Conservation (phyloP, 1,140 invertebrate species). For the Himalopsyche phryganea region DNA sequence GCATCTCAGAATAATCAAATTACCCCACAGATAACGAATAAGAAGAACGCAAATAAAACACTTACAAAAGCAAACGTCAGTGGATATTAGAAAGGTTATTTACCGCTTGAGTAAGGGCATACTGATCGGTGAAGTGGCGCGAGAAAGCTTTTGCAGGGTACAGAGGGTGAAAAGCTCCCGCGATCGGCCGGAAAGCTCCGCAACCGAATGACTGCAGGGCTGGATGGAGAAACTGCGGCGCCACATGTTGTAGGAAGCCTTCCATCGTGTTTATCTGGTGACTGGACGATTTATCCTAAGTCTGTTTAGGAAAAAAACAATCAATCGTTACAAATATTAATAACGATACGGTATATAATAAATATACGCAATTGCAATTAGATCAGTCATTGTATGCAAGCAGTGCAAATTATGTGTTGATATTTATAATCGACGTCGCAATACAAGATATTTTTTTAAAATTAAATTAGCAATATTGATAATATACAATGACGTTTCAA, state of each 20-base stretch:
- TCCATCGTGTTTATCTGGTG: slow-evolving; percentile 38
- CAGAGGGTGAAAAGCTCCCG: slow-evolving; percentile 49
- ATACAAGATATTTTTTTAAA: too few species aligned
- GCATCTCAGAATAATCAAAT: too few species aligned
- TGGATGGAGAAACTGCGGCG: slow-evolving; percentile 51
- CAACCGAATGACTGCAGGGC: slow-evolving; percentile 51
- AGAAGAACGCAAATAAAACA: not conserved
- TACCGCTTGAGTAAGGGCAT: slow-evolving; percentile 49
- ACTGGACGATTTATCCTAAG: not conserved
- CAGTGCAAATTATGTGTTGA: too few species aligned
- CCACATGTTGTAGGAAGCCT: slow-evolving; percentile 52
- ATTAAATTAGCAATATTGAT: too few species aligned
- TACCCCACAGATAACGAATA: not conserved
- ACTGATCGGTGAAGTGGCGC: slow-evolving; percentile 51
- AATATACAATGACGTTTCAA: too few species aligned
- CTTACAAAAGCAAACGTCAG: too few species aligned
- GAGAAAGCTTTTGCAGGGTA: slow-evolving; percentile 52
- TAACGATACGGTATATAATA: too few species aligned
- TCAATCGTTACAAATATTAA: too few species aligned
- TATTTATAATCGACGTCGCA: too few species aligned
- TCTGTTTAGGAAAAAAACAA: not conserved
- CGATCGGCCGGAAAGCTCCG: slow-evolving; percentile 50
- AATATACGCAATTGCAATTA: too few species aligned
- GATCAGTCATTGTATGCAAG: too few species aligned
- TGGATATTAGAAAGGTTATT: slow-evolving; percentile 10